Percentiles rank a stretch among this genome's conserved stretches.
These are phyloP conservation scores for Caenorhabditis inopinata DNA, from an alignment of 1,140 invertebrate genomes.

Conservation along the genomic window DNA sequence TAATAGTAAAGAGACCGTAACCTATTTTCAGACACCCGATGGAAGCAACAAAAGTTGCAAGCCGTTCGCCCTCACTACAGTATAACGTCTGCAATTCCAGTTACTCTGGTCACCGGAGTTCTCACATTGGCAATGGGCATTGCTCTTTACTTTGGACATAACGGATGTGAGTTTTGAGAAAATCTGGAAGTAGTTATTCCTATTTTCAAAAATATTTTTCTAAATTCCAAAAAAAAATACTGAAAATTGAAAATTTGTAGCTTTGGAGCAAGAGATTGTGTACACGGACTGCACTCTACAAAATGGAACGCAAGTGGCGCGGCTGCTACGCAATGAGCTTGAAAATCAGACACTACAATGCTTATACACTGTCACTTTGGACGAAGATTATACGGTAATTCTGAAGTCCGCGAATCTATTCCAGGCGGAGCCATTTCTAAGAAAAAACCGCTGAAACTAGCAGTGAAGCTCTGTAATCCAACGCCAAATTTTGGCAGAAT, in stretches of 20 bases:
- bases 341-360: background rate
- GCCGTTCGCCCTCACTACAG: background rate
- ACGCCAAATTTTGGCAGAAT: no score
- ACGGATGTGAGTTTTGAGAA: background rate
- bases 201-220: no score
- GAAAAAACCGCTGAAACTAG: no score
- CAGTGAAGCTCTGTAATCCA: no score
- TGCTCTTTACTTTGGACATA: conserved; percentile 3
- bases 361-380: background rate
- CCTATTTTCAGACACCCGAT: background rate
- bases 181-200: no score
- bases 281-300: background rate
- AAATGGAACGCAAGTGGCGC: background rate
- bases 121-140: background rate
- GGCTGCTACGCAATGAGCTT: background rate
- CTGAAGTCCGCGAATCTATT: no score
- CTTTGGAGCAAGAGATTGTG: background rate
- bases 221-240: no score
- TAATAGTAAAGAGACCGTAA: no score
- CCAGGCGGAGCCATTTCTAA: no score
- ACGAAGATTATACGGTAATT: background rate
- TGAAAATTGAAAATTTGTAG: background rate
- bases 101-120: background rate
- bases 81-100: background rate
- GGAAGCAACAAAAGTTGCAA: conserved; percentile 9